These are phyloP conservation scores for Bothrops jararaca DNA, from an alignment of 2,113 vertebrate species.

Conservation along the genomic window DNA sequence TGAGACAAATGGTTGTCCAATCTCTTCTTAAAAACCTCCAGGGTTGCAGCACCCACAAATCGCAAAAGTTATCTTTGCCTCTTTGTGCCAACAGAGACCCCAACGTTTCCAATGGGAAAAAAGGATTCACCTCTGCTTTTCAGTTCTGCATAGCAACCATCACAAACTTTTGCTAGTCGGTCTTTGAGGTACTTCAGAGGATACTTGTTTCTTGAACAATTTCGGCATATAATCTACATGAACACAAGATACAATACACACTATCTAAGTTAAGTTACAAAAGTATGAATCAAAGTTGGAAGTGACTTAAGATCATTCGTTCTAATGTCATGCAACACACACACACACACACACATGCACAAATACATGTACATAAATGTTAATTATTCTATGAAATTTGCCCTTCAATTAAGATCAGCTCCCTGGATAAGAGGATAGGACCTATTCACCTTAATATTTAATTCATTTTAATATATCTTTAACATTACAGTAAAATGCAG, in stretches of 20 bases:
- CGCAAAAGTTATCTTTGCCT: neutral
- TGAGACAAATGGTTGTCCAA: neutral
- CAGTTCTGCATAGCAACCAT: slow-evolving; percentile 88
- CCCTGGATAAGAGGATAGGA: neutral
- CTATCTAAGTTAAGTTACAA: neutral
- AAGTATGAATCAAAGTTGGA: neutral
- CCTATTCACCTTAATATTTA: neutral
- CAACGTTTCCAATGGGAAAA: slow-evolving; percentile 14
- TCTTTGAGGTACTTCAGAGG: slow-evolving; percentile 95
- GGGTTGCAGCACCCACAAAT: neutral
- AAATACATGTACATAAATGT: neutral
- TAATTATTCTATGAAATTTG: neutral
- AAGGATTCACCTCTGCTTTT: slow-evolving; percentile 78
- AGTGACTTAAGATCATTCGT: neutral
- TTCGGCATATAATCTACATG: slow-evolving; percentile 89
- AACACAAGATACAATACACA: neutral
- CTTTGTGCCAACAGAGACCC: neutral
- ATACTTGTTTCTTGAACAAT: slow-evolving; percentile 92
- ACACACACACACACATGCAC: neutral
- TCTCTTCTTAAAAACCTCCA: neutral
- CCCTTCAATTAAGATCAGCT: neutral
- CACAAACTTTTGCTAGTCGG: slow-evolving; percentile 92
- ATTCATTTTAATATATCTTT: neutral
- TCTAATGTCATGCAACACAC: neutral
- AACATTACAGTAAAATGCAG: neutral